Conservation (phyloP, 2,797 vertebrate genomes). For the Heteromormyrus szaboi region DNA sequence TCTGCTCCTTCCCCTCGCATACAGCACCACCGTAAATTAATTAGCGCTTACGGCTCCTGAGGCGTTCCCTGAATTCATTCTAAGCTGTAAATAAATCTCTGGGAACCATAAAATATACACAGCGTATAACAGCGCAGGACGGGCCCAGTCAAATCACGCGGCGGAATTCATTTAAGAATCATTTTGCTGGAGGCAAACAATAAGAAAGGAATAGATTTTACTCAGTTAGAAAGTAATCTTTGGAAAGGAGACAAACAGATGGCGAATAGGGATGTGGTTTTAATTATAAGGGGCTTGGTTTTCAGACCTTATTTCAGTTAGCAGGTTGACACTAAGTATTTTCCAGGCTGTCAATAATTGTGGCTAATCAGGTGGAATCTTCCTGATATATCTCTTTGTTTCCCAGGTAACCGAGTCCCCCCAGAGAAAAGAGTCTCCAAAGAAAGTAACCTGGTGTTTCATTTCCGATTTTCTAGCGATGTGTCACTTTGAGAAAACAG, state of each 20-base stretch:
- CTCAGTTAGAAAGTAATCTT: background rate
- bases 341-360: slow-evolving; percentile 5
- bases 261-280: background rate
- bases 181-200: background rate
- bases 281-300: slow-evolving; percentile 12
- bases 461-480: background rate
- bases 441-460: background rate
- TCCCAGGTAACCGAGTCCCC: background rate
- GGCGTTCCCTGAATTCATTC: background rate
- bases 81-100: background rate
- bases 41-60: background rate
- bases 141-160: background rate
- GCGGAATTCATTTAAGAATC: slow-evolving; percentile 4
- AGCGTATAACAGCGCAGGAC: background rate
- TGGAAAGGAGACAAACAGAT: slow-evolving; percentile 19
- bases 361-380: slow-evolving; percentile 2
- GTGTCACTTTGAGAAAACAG: background rate
- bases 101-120: background rate
- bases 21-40: background rate
- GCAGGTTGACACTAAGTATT: background rate
- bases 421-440: background rate
- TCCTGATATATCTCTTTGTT: background rate
- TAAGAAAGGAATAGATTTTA: background rate
- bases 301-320: background rate
- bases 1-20: background rate